These are phyloP conservation scores for Thrips palmi DNA, from an alignment of 1,140 invertebrate species.

Conservation along the genomic window DNA sequence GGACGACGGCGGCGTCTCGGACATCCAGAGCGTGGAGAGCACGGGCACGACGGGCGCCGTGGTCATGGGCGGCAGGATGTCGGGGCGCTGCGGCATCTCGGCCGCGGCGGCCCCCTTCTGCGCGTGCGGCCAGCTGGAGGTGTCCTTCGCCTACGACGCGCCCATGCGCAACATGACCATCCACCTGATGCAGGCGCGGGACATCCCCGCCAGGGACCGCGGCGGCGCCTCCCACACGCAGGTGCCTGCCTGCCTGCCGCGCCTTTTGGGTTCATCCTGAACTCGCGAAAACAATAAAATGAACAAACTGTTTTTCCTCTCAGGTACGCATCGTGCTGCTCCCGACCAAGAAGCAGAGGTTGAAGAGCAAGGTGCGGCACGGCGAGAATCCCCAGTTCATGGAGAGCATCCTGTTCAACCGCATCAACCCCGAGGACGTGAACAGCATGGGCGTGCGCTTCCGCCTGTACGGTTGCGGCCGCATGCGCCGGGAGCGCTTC, in stretches of 20 bases:
- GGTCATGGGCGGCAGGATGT: conserved; percentile 17
- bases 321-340: conserved; percentile 69
- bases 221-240: conserved; percentile 62
- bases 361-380: conserved; percentile 77
- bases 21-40: conserved; percentile 16
- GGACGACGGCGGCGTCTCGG: conserved; percentile 24
- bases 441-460: conserved; percentile 76
- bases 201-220: conserved; percentile 53
- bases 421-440: conserved; percentile 85
- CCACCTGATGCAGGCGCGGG: conserved; percentile 68
- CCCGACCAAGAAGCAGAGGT: conserved; percentile 81
- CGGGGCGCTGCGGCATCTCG: conserved; percentile 10
- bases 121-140: conserved; percentile 59
- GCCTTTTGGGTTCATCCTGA: conserved; percentile 5
- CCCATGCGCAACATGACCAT: conserved; percentile 76
- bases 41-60: conserved; percentile 17
- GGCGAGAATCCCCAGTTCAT: conserved; percentile 80
- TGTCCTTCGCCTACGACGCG: conserved; percentile 74
- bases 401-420: conserved; percentile 78
- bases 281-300: conserved; percentile 5
- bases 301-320: conserved; percentile 9
- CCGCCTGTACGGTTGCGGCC: conserved; percentile 75
- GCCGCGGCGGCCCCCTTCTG: too few species aligned
- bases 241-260: too few species aligned
- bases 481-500: conserved; percentile 74